A percentile compares a stretch with the other conserved stretches of the same genome.
phyloP scores from a whole-genome alignment of 2,113 vertebrate species.

The Onychostruthus taczanowskii region DNA sequence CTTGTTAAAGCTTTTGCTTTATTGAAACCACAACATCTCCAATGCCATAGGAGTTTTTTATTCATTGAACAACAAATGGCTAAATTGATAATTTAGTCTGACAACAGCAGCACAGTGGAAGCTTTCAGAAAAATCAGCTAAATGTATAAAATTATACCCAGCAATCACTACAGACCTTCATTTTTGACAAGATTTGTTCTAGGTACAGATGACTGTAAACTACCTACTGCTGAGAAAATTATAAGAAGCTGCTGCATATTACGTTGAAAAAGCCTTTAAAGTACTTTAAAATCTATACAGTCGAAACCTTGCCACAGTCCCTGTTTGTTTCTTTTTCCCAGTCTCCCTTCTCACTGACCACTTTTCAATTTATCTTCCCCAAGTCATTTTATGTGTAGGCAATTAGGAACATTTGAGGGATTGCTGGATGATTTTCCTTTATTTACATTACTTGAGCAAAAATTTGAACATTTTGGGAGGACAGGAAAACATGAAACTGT shows the following conservation, averaged over 20 bases:
- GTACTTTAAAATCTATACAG: slow-evolving; percentile 19
- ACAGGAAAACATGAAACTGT: background rate
- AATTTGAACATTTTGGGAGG: slow-evolving; percentile 5
- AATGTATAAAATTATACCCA: slow-evolving; percentile 66
- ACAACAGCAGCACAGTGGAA: slow-evolving; percentile 53
- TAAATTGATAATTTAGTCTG: slow-evolving; percentile 71
- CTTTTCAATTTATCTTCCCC: background rate
- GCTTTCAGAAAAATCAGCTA: slow-evolving; percentile 69
- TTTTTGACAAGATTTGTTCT: slow-evolving; percentile 67
- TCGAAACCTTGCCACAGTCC: background rate
- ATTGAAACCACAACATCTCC: slow-evolving; percentile 54
- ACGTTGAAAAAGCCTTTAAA: slow-evolving; percentile 45
- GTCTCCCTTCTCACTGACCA: slow-evolving; percentile 17
- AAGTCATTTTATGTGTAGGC: background rate
- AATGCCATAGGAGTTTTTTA: slow-evolving; percentile 61
- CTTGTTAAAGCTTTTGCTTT: slow-evolving; percentile 55
- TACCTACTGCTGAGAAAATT: slow-evolving; percentile 62
- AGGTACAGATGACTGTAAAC: slow-evolving; percentile 60
- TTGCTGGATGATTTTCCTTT: slow-evolving; percentile 23
- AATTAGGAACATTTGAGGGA: slow-evolving; percentile 33
- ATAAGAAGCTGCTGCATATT: slow-evolving; percentile 60
- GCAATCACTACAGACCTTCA: slow-evolving; percentile 62
- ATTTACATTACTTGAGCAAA: slow-evolving; percentile 48
- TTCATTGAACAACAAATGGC: slow-evolving; percentile 65
- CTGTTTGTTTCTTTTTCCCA: background rate